These are phyloP conservation scores for Sebastes ruberrimus DNA, from an alignment of 2,797 vertebrate species.

Conservation along the genomic window DNA sequence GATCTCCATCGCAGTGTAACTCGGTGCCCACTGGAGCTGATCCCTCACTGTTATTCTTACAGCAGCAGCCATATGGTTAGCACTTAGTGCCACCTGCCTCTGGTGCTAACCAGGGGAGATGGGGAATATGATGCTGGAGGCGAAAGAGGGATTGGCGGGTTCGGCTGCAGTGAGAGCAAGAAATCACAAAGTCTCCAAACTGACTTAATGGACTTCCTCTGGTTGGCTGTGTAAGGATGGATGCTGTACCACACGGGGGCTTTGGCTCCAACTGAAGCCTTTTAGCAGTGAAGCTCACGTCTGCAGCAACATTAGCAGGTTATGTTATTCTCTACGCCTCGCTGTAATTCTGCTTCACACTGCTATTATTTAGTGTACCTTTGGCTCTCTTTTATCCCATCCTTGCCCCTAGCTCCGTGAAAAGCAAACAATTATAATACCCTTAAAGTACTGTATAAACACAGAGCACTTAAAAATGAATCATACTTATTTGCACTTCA, in stretches of 20 bases:
- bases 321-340: conserved; percentile 40
- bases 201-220: conserved; percentile 69
- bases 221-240: conserved; percentile 40
- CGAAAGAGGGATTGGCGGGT: conserved; percentile 41
- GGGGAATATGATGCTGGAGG: conserved; percentile 42
- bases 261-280: conserved; percentile 33
- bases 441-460: conserved; percentile 61
- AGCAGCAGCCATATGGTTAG: conserved; percentile 77
- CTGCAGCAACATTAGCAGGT: conserved; percentile 38
- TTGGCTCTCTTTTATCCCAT: conserved; percentile 56
- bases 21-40: conserved; percentile 65
- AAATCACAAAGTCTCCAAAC: conserved; percentile 67
- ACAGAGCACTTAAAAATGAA: conserved; percentile 66
- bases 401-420: conserved; percentile 36
- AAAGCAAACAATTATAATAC: conserved; percentile 68
- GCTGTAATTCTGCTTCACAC: conserved; percentile 21
- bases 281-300: conserved; percentile 24
- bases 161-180: conserved; percentile 53
- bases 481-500: conserved; percentile 61
- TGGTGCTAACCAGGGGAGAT: conserved; percentile 57
- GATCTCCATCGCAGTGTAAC: conserved; percentile 71
- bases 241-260: conserved; percentile 31
- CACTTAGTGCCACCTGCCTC: conserved; percentile 78
- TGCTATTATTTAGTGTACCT: conserved; percentile 58
- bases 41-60: conserved; percentile 72